These are phyloP conservation scores for Ooceraea biroi DNA, from an alignment of 1,140 invertebrate genomes.

Conservation along the genomic window DNA sequence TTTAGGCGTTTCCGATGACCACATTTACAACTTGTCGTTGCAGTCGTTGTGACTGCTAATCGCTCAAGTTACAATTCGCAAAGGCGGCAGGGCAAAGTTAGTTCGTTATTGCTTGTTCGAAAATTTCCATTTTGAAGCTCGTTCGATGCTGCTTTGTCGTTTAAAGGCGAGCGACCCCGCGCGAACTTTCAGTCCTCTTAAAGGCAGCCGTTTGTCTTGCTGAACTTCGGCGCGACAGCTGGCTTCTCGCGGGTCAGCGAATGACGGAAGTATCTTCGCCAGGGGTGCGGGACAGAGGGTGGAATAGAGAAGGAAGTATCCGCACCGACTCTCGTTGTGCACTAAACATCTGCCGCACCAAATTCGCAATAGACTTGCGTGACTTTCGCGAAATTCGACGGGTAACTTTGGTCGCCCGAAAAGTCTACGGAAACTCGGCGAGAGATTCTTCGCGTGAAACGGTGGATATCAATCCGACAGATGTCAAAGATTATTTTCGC, in stretches of 20 bases:
- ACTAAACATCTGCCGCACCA: slow-evolving; percentile 43
- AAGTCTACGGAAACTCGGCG: slow-evolving; percentile 25
- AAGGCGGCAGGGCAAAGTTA: not conserved
- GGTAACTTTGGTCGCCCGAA: slow-evolving; percentile 32
- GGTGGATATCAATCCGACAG: not conserved
- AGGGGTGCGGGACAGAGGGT: too few species aligned
- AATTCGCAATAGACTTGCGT: slow-evolving; percentile 45
- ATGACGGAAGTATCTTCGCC: slow-evolving; percentile 40
- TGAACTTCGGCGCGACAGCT: slow-evolving; percentile 60
- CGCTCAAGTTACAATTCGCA: slow-evolving; percentile 11
- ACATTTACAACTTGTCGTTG: slow-evolving; percentile 2
- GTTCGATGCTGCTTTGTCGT: slow-evolving; percentile 38
- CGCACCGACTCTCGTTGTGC: slow-evolving; percentile 35
- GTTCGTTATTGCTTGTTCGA: slow-evolving; percentile 21
- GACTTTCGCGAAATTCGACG: slow-evolving; percentile 46
- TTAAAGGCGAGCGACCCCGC: slow-evolving; percentile 14
- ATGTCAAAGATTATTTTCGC: not conserved
- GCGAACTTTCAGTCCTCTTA: slow-evolving; percentile 59
- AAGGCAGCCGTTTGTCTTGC: slow-evolving; percentile 62
- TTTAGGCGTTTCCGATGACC: not conserved
- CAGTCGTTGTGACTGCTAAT: not conserved
- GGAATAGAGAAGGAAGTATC: slow-evolving; percentile 6
- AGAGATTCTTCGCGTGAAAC: slow-evolving; percentile 28
- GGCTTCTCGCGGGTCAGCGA: slow-evolving; percentile 58
- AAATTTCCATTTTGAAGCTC: slow-evolving; percentile 31